Base-by-base conservation (phyloP, 1,140 invertebrate genomes). In the Pseudomyrmex sp. region DNA sequence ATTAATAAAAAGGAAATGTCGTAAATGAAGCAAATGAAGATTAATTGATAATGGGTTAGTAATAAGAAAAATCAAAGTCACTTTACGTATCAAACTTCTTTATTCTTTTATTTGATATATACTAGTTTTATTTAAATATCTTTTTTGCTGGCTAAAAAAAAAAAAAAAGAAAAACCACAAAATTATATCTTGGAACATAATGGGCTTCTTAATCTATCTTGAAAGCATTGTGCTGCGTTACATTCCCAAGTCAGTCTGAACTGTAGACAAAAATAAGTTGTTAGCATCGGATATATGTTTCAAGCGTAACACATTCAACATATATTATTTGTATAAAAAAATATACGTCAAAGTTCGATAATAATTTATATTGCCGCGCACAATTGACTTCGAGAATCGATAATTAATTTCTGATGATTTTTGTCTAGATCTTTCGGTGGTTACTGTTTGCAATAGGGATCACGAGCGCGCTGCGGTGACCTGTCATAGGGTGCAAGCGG, bases 361-460 rank as follows among this genome's bases (percentile, higher is more conserved):
- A 18, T 12, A 62, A 18, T 23, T 3, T 50, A 9, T 23, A 48
- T 63, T 75, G 35, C 35, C 35, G 35, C 35, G 35, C 35, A 35
- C 35, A 35, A 35, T 35, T 35, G 52, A 72, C 23, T 72, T 77
- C 13, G 61, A 73, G 48, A 68, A 88, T 89, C 85, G 63, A 91
- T 92, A 88, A 91, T 91, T 90, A 88, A 88, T 91, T 91, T 90
- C 75, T 86, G 87, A 90, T 90, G 85, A 62, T 68, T 75, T 66
- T 76, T 75, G 4, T 58, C 13, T 54, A 56, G 50, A 35, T 72
- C 66, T 75, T 23, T 80, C 58, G 73, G 69, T 73, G 68, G 84
- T 84, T 84, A 79, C 69, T 86, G 82, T 88, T 89, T 89, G 85
- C 68, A 58, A 85, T 88, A 80, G 79, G 80, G 84, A 89, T 90